Evolutionary conservation across 2,888 invertebrate genomes (phyloP), one percentile per base, ranked within the genome.

Genomic region (Hecatera dysodea): DNA sequence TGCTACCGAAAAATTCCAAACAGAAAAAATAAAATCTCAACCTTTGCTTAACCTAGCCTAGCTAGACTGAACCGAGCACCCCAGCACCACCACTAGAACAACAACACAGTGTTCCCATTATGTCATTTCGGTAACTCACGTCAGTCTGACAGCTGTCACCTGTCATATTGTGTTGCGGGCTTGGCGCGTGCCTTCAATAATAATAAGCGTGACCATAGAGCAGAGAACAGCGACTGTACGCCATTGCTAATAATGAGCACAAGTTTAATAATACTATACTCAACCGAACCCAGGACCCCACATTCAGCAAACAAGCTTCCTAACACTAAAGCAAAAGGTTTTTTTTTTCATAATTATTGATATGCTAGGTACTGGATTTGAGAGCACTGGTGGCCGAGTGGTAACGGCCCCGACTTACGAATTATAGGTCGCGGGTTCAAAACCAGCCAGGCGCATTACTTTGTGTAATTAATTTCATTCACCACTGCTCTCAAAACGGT

Each of bases 141-240:
- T 44, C 44, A 44, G 19, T 17, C 5, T 67, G 81, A 77, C 81
- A 77, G 77, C 76, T 77, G 77, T 80, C 80, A 80, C 56, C 57
- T 48, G 50, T 60, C 53, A 39, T 27, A 52, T 74, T 12, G 36
- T 27, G 50, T 27, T 7, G n/a, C 24, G 52, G 59, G 76, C 50
- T n/a, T 8, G 60, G 55, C 63, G 19, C 63, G 76, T 80, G 81
- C 27, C 52, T 27, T 27, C 44, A 55, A 42, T 55, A 56, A 17
- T 62, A 74, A 71, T 44, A 55, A 60, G 22, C 33, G 22, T 3
- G 22, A 7, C 36, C 36, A 56, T 8, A 56, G 36, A 36, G 15
- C 17, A 8, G 6, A 15, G 56, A 56, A 56, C n/a, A 11, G 46
- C n/a, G n/a, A 46, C n/a, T 9, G 3, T 46, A 46, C 11, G n/a